Base-by-base conservation (phyloP, 37 sponge, comb jelly and placozoan species). In the Agelas oroides region DNA sequence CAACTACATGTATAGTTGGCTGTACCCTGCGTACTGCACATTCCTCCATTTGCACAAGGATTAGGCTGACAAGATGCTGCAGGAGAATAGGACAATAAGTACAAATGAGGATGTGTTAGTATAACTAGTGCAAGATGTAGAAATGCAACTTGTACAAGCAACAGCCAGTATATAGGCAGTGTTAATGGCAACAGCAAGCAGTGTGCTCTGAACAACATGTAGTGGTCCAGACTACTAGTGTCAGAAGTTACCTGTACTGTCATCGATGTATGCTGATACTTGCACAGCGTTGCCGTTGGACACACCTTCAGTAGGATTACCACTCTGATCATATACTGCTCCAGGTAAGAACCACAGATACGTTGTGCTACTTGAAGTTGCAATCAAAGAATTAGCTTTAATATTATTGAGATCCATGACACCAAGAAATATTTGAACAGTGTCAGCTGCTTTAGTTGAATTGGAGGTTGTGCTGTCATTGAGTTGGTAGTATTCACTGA, bases 371-470 rank as follows among this genome's bases (percentile, higher is more conserved):
- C 33, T n/a, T 39, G 78, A 59, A n/a, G 77, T 83, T 19, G 95
- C 97, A 67, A 97, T 89, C 15, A 59, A 37, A 27, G 82, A 65
- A 63, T 87, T 91, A 20, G 88, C 86, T 76, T 94, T 94, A 63
- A 97, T 80, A 33, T 73, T 79, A 71, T 97, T 92, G n/a, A 92
- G 33, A 77, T 97, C 97, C 53, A 38, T 69, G 31, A 71, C 28
- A 63, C 85, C 75, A 15, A 97, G 59, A 3, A 73, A 69, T n/a
- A 97, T 81, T 20, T 21, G 31, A 17, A 88, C 72, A 52, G 77
- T 59, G 61, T 81, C 69, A 59, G 63, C 55, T 46, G 71, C 36
- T 19, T 81, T 64, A 24, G 21, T 28, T 31, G 84, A 82, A 15
- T n/a, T n/a, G n/a, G n/a, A n/a, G n/a, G 33, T 62, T 23, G 60